A percentile compares a stretch with the other conserved stretches of the same genome.
phyloP scores from a whole-genome alignment of 1,140 invertebrate species.

The Aphaenogaster rudis region DNA sequence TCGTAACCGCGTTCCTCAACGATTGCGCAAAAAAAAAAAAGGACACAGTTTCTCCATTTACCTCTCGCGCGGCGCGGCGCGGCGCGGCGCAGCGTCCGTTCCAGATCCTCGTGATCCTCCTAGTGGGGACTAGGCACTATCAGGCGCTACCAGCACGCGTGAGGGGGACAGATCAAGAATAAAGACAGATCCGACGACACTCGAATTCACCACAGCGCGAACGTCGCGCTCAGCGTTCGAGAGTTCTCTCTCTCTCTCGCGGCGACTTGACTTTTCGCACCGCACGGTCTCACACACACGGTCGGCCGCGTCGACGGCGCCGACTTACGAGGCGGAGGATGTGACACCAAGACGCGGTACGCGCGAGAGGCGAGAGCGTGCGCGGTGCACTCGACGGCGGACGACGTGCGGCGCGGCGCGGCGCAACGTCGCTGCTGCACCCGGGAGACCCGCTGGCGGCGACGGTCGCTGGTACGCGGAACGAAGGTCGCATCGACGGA shows the following conservation, averaged over 20 bases:
- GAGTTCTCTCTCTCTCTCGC: background rate
- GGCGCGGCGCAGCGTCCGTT: background rate
- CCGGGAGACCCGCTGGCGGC: conserved; percentile 22
- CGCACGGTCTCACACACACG: conserved; percentile 12
- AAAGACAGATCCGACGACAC: background rate
- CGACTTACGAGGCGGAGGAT: background rate
- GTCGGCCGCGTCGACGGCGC: background rate
- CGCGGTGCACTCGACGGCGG: background rate
- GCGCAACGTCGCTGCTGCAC: background rate
- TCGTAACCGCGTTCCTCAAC: background rate
- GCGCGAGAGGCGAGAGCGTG: conserved; percentile 24
- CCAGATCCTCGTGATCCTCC: background rate
- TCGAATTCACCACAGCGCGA: background rate
- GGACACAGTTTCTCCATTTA: conserved; percentile 26
- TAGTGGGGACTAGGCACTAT: background rate
- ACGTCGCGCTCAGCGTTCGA: background rate
- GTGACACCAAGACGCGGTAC: background rate
- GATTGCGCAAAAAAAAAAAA: background rate
- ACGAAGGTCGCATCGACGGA: conserved; percentile 25
- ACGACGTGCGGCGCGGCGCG: background rate
- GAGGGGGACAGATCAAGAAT: background rate
- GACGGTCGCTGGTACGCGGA: conserved; percentile 11
- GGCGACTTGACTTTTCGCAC: conserved; percentile 6
- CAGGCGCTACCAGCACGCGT: background rate
- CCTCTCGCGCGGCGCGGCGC: conserved; percentile 11